Conservation (phyloP, 2,888 invertebrate species). For the Macropis europaea region DNA sequence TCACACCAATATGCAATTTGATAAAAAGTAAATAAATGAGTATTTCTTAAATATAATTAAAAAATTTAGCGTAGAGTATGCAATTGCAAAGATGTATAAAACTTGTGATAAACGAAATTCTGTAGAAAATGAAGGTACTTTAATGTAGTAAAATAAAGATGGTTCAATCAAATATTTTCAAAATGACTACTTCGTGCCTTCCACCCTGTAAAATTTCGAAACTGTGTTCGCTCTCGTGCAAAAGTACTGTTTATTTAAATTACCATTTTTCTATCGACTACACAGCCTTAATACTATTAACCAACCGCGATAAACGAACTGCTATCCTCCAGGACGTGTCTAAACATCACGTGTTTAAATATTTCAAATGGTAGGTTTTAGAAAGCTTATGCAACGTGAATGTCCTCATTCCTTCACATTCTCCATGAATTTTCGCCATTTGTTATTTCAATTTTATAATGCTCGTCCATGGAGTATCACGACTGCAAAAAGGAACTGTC, state of each 20-base stretch:
- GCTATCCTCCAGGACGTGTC: slow-evolving; percentile 20
- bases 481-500: too few relatives aligned
- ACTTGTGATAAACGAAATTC: too few relatives aligned
- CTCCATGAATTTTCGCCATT: slow-evolving; percentile 10
- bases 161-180: background rate
- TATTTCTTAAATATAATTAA: too few relatives aligned
- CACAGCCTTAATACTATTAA: slow-evolving; percentile 16
- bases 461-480: too few relatives aligned
- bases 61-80: too few relatives aligned
- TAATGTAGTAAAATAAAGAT: too few relatives aligned
- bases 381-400: background rate
- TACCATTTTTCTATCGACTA: slow-evolving; percentile 6
- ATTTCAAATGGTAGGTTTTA: slow-evolving; percentile 11
- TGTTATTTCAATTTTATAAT: slow-evolving; percentile 10
- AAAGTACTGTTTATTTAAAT: slow-evolving; percentile 15
- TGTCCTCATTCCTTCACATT: background rate
- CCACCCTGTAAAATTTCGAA: background rate
- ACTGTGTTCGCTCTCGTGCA: too few relatives aligned
- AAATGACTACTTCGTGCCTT: background rate
- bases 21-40: too few relatives aligned
- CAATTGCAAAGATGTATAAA: too few relatives aligned
- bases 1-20: too few relatives aligned
- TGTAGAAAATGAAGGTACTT: too few relatives aligned
- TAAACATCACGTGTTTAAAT: slow-evolving; percentile 21
- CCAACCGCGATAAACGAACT: slow-evolving; percentile 11